These are phyloP conservation scores for Lampris incognitus DNA, from an alignment of 2,113 vertebrate species.

Conservation along the genomic window DNA sequence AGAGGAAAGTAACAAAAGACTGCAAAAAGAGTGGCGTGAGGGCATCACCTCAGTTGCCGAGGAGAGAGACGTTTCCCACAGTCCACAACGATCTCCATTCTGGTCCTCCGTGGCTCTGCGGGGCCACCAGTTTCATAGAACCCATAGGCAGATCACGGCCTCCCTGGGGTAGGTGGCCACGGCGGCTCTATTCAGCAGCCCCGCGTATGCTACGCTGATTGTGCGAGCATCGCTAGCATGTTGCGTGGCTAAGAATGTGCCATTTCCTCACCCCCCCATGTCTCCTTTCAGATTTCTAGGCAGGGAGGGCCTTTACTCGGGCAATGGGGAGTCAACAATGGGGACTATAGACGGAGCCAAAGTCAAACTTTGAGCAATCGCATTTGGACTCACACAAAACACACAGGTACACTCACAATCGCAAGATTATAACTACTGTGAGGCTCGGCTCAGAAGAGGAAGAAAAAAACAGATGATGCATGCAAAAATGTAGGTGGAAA, in stretches of 20 bases:
- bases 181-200: constrained; percentile 68
- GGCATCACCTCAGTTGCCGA: constrained; percentile 15
- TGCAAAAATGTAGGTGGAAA: constrained; percentile 38
- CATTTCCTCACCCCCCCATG: constrained; percentile 73
- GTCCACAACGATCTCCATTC: constrained; percentile 39
- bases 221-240: constrained; percentile 69
- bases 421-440: constrained; percentile 14
- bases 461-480: not conserved
- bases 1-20: not conserved
- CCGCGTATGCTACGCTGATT: constrained; percentile 69
- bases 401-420: constrained; percentile 6
- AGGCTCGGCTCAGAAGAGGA: constrained; percentile 10
- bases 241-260: constrained; percentile 68
- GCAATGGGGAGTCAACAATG: constrained; percentile 33
- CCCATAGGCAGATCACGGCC: constrained; percentile 65
- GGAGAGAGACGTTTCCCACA: constrained; percentile 31
- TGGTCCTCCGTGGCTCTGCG: constrained; percentile 52
- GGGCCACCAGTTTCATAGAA: constrained; percentile 66
- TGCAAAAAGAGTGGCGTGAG: constrained; percentile 7
- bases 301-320: constrained; percentile 54
- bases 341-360: constrained; percentile 18
- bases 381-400: constrained; percentile 12
- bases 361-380: constrained; percentile 43
- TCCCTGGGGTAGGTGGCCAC: constrained; percentile 59
- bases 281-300: constrained; percentile 66